Evolutionary conservation across 2,888 invertebrate species (phyloP).

Genomic region (Busseola fusca): DNA sequence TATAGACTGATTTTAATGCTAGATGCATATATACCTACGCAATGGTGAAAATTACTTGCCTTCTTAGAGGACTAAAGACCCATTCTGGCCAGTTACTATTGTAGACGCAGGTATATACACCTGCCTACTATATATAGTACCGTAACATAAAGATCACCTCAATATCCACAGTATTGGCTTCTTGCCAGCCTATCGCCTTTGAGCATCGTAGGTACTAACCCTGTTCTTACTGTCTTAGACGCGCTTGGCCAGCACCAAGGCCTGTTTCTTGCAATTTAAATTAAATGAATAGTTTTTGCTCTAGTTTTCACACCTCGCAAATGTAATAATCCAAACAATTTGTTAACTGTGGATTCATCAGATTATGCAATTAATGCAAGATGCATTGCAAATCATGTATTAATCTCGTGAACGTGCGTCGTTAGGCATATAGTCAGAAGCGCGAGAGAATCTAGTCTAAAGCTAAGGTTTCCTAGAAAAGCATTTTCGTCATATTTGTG

Average conservation of each 20-base stretch:
- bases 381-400: background rate
- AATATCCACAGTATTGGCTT: slow-evolving; percentile 37
- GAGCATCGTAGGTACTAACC: slow-evolving; percentile 37
- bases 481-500: too few species aligned
- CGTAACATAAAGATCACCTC: slow-evolving; percentile 44
- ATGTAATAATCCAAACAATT: background rate
- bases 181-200: slow-evolving; percentile 40
- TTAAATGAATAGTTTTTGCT: slow-evolving; percentile 24
- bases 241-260: slow-evolving; percentile 24
- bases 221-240: slow-evolving; percentile 42
- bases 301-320: background rate
- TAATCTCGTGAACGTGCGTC: background rate
- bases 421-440: background rate
- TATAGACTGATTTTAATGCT: background rate
- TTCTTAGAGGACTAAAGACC: background rate
- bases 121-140: slow-evolving; percentile 12
- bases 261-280: slow-evolving; percentile 35
- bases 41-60: too few species aligned
- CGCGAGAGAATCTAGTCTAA: background rate
- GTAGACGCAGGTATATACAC: too few species aligned
- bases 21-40: background rate
- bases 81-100: slow-evolving; percentile 11
- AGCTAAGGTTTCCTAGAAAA: too few species aligned
- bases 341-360: background rate
- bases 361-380: too few species aligned